Percentiles rank a stretch among this genome's conserved stretches.
Conservation (phyloP, 2,797 vertebrate species). For the Tamandua tetradactyla region DNA sequence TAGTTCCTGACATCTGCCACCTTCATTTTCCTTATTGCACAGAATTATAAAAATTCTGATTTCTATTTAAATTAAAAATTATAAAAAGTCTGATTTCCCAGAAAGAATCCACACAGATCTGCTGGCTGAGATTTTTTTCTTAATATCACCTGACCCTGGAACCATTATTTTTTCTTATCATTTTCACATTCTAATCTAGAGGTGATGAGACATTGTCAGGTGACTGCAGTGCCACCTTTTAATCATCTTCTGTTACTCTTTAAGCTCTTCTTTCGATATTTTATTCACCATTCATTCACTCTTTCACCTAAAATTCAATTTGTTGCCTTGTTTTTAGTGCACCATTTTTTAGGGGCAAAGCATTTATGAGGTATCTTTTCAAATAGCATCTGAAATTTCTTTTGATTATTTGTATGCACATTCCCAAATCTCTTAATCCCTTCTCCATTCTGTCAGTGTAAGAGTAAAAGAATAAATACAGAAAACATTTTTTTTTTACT, state of each 20-base stretch:
- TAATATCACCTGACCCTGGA: conserved; percentile 42
- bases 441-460: background rate
- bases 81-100: background rate
- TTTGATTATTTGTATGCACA: conserved; percentile 11
- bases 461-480: background rate
- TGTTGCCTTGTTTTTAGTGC: conserved; percentile 48
- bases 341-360: background rate
- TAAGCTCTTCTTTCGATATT: conserved; percentile 72
- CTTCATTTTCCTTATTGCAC: conserved; percentile 31
- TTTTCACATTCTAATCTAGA: conserved; percentile 68
- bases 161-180: conserved; percentile 30
- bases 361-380: conserved; percentile 27
- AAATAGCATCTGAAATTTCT: background rate
- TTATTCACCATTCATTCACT: conserved; percentile 73
- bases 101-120: conserved; percentile 4
- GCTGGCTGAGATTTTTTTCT: conserved; percentile 26
- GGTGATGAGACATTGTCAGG: conserved; percentile 57
- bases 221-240: conserved; percentile 73
- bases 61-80: too few species aligned
- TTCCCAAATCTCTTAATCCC: rapidly evolving
- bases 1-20: background rate
- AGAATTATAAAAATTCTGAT: conserved; percentile 24
- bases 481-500: background rate
- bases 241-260: conserved; percentile 77
- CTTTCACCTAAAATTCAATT: conserved; percentile 72